Evolutionary conservation across 2,113 vertebrate species (phyloP).

Genomic region (Mesoclemmys tuberculata): DNA sequence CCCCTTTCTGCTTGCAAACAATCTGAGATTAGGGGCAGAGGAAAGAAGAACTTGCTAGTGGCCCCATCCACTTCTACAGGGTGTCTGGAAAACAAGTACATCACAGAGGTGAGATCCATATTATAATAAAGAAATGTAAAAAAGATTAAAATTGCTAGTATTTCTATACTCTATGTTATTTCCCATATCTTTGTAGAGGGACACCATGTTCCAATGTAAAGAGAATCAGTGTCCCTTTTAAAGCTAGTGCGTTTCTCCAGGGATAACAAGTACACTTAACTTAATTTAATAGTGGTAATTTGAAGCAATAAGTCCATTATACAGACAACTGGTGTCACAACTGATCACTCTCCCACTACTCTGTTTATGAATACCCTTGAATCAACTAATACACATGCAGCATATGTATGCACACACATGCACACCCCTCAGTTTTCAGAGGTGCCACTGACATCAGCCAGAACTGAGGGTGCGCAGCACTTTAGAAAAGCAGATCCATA

Average conservation of each 20-base stretch:
- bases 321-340: constrained; percentile 38
- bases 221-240: background rate
- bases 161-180: background rate
- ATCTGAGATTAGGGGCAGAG: background rate
- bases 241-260: background rate
- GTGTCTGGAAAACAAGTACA: background rate
- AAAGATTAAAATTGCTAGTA: background rate
- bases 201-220: background rate
- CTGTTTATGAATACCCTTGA: background rate
- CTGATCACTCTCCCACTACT: background rate
- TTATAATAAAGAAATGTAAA: background rate
- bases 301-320: constrained; percentile 1
- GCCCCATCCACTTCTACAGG: background rate
- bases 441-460: background rate
- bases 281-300: constrained; percentile 17
- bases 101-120: background rate
- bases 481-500: background rate
- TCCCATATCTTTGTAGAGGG: background rate
- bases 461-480: background rate
- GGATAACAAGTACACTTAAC: background rate
- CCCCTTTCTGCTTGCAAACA: background rate
- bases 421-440: background rate
- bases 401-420: background rate
- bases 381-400: fast-evolving
- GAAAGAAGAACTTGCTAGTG: background rate